Conservation (phyloP, 2,888 invertebrate species). For the Salticus scenicus region DNA sequence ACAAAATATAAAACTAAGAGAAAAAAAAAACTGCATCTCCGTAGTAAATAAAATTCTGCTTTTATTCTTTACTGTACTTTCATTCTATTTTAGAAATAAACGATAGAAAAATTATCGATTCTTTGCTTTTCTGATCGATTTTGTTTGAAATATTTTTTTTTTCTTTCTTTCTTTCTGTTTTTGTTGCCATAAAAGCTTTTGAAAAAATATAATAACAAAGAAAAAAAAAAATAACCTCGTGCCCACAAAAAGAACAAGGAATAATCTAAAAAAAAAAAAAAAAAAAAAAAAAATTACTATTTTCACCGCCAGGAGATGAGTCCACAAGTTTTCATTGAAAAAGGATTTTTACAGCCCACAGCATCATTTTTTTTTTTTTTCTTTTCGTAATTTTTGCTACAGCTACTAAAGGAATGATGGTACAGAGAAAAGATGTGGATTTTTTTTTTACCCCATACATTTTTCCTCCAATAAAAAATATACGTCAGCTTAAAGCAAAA, state of each 20-base stretch:
- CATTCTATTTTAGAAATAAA: background rate
- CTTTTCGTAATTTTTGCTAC: slow-evolving; percentile 14
- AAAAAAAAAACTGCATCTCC: background rate
- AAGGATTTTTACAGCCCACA: slow-evolving; percentile 49
- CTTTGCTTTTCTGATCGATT: slow-evolving; percentile 33
- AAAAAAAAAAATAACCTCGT: background rate
- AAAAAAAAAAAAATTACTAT: slow-evolving; percentile 20
- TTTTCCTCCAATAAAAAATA: slow-evolving; percentile 14
- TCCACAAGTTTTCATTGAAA: slow-evolving; percentile 52
- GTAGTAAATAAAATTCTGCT: background rate
- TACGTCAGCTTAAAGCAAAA: slow-evolving; percentile 28
- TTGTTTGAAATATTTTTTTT: slow-evolving; percentile 20
- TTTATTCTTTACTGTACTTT: slow-evolving; percentile 2
- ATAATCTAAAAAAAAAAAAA: slow-evolving; percentile 10
- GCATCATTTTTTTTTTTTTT: slow-evolving; percentile 25
- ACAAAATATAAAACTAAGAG: background rate
- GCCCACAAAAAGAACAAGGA: background rate
- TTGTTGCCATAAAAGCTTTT: slow-evolving; percentile 55
- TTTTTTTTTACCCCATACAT: background rate
- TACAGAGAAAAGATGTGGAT: background rate
- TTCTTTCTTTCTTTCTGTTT: background rate
- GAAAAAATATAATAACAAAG: slow-evolving; percentile 38
- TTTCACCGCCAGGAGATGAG: slow-evolving; percentile 28
- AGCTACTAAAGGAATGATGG: slow-evolving; percentile 45
- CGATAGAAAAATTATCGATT: slow-evolving; percentile 30